phyloP scores from a whole-genome alignment of 2,888 invertebrate genomes.

The Spicauda simplicius region DNA sequence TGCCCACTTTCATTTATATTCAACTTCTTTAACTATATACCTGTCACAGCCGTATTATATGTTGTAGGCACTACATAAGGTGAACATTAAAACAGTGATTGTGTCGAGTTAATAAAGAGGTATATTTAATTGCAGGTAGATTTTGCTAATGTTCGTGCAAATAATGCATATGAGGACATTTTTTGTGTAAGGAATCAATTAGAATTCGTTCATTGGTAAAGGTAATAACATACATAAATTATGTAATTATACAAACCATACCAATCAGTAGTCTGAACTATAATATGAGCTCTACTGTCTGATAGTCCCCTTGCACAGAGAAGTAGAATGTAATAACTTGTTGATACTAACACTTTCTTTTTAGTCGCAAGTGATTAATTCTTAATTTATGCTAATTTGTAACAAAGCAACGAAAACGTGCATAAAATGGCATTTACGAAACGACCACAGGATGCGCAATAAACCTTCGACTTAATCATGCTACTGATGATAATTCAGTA shows the following conservation, averaged over 20 bases:
- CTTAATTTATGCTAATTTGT: conserved; percentile 4
- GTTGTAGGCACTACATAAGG: not conserved
- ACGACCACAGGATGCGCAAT: conserved; percentile 32
- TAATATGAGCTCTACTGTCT: no score
- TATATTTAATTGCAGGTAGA: no score
- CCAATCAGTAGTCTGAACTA: no score
- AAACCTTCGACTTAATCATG: conserved; percentile 37
- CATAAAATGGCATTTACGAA: conserved; percentile 33
- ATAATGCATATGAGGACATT: not conserved
- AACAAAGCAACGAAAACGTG: conserved; percentile 20
- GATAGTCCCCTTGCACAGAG: no score
- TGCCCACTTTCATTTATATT: conserved; percentile 27
- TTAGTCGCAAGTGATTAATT: not conserved
- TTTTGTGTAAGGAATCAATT: no score
- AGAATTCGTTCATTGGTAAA: no score
- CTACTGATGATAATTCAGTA: conserved; percentile 32
- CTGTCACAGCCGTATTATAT: not conserved
- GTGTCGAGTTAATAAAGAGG: no score
- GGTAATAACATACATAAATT: no score
- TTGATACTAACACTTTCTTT: no score
- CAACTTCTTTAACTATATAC: not conserved
- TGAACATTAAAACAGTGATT: not conserved
- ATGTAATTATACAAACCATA: no score
- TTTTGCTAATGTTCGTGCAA: no score
- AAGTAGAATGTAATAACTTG: no score